Percentiles rank a stretch among this genome's conserved stretches.
Conservation (phyloP, 2,888 invertebrate species). For the Oscheius sp. region DNA sequence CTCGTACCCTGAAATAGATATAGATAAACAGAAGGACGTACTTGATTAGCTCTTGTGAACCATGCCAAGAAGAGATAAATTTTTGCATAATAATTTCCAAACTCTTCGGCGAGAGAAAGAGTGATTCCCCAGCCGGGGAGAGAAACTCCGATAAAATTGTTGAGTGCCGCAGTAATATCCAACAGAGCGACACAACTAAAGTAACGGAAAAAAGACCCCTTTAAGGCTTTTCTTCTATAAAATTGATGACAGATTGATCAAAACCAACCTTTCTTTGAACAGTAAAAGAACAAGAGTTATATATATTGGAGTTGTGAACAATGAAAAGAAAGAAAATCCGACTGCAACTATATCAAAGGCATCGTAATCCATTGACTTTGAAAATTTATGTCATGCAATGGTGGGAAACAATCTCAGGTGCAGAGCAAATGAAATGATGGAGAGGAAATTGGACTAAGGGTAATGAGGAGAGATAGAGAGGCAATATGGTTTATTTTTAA, state of each 20-base stretch:
- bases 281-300: slow-evolving; percentile 1
- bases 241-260: neutral
- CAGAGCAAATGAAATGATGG: too few species aligned
- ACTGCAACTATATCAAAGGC: slow-evolving; percentile 7
- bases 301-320: slow-evolving; percentile 4
- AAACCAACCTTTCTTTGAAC: slow-evolving; percentile 11
- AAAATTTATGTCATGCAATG: too few species aligned
- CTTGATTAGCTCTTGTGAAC: slow-evolving; percentile 18
- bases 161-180: slow-evolving; percentile 5
- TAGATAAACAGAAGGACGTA: neutral
- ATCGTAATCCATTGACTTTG: neutral
- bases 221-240: neutral
- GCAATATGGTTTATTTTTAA: neutral
- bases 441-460: too few species aligned
- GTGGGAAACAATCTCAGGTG: too few species aligned
- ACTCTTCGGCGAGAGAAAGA: neutral
- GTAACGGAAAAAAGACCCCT: slow-evolving; percentile 7
- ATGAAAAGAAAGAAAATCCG: neutral
- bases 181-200: slow-evolving; percentile 4
- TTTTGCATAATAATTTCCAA: neutral
- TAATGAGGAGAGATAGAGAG: neutral
- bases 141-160: slow-evolving; percentile 12
- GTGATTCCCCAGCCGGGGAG: slow-evolving; percentile 21
- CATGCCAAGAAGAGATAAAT: slow-evolving; percentile 14
- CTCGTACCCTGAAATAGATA: slow-evolving; percentile 3